Evolutionary conservation across 2,113 vertebrate genomes (phyloP), one percentile per base, ranked within the genome.

Genomic region (Pseudopodoces humilis): DNA sequence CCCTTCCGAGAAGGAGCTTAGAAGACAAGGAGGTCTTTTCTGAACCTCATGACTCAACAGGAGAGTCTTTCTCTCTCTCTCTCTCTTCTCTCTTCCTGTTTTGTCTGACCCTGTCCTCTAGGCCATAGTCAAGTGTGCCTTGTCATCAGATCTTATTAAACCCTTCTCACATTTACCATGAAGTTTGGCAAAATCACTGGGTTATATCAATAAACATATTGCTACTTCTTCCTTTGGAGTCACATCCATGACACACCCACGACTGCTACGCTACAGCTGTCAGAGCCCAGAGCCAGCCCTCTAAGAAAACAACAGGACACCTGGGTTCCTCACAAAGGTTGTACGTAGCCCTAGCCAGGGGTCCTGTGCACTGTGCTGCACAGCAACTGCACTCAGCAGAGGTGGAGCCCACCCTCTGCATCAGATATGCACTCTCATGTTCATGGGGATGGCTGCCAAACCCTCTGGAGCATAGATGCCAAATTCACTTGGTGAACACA

Each of bases 191-290:
- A 62, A 62, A 83, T 25, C 21, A 27, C 30, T 49, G 41, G 12
- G 22, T 76, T 69, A 7, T 35, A 55, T 55, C 15, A 56, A 43
- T 16, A 49, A 76, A 55, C 41, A 62, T 18, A 33, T 27, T 43
- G 30, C 22, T 76, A 9, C 47, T 31, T 89, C 31, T 43, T 62
- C 55, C 71, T 63, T 33, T 13, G 6, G 10, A 63, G 25, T 41
- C 47, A 35, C 25, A 76, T 35, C 63, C 41, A 49, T 13, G 31
- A 46, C 23, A 46, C 28, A 24, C 6, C 20, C 30, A 3, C 5
- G 49, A 20, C 46, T 37, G 7, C 39, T 74, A 19, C 0, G 0
- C n/a, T n/a, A 15, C 2, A 72, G 11, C 33, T 18, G 4, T 52
- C 35, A 68, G 53, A 69, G 16, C 19, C 13, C 47, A 30, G 37